A percentile compares a stretch with the other conserved stretches of the same genome.
phyloP scores from a whole-genome alignment of 2,888 invertebrate genomes.

The Polymixis flavicincta region DNA sequence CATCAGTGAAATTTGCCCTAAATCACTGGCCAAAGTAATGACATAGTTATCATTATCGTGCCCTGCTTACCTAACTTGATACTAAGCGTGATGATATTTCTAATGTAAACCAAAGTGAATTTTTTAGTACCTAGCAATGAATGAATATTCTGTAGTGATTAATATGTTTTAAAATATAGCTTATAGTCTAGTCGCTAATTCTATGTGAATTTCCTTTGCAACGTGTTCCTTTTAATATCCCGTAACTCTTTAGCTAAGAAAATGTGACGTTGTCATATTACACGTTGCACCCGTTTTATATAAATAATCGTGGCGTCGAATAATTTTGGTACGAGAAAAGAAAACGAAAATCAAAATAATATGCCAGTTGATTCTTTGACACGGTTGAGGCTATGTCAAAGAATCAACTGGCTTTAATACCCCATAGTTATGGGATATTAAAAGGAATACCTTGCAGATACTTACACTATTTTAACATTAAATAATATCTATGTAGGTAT shows the following conservation, averaged over 20 bases:
- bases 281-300: too few species aligned
- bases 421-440: too few species aligned
- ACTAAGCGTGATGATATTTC: conserved; percentile 28
- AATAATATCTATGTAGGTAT: background rate
- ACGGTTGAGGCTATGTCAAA: too few species aligned
- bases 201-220: background rate
- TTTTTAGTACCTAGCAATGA: conserved; percentile 35
- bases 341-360: too few species aligned
- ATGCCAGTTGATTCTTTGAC: too few species aligned
- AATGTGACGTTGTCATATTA: too few species aligned
- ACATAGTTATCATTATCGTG: background rate
- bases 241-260: too few species aligned
- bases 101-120: conserved; percentile 49
- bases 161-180: background rate
- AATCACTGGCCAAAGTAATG: background rate
- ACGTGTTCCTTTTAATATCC: too few species aligned
- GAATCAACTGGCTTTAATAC: too few species aligned
- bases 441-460: too few species aligned
- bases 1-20: background rate
- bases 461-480: background rate
- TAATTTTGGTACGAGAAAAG: too few species aligned
- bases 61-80: conserved; percentile 2
- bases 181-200: conserved; percentile 52
- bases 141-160: conserved; percentile 5
- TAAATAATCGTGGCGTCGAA: too few species aligned